Percentiles rank a stretch among this genome's conserved stretches.
Evolutionary conservation across 2,113 vertebrate species (phyloP).

Genomic region (Campylomormyrus numenius): DNA sequence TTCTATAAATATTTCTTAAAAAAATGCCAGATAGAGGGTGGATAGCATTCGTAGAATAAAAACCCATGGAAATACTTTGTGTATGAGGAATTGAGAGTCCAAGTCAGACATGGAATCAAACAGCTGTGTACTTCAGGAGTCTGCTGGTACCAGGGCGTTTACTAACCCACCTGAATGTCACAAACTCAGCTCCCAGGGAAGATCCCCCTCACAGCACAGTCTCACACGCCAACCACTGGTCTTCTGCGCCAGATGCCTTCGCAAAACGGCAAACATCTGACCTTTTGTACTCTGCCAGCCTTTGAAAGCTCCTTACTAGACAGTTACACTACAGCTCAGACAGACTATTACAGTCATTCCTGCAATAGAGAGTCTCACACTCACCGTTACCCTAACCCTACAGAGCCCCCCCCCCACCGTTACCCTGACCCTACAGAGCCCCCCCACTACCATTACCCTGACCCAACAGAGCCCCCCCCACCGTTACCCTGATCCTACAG

Average conservation of each 20-base stretch:
- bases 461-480: not conserved
- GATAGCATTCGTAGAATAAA: not conserved
- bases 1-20: not conserved
- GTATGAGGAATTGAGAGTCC: not conserved
- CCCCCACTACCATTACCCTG: too few relatives aligned
- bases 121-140: not conserved
- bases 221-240: not conserved
- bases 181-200: not conserved
- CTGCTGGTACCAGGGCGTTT: not conserved
- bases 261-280: not conserved
- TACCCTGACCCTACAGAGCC: not conserved
- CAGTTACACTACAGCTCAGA: not conserved
- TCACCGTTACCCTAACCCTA: not conserved
- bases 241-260: not conserved
- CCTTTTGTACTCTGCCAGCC: not conserved
- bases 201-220: not conserved
- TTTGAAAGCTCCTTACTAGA: not conserved
- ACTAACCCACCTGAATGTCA: not conserved
- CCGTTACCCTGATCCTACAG: too few relatives aligned
- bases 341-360: too few relatives aligned
- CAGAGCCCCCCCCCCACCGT: not conserved
- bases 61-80: not conserved
- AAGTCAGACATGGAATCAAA: not conserved
- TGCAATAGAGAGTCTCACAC: not conserved
- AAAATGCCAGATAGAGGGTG: not conserved